Conservation (phyloP, 1,140 invertebrate genomes). For the Hyphantria cunea region DNA sequence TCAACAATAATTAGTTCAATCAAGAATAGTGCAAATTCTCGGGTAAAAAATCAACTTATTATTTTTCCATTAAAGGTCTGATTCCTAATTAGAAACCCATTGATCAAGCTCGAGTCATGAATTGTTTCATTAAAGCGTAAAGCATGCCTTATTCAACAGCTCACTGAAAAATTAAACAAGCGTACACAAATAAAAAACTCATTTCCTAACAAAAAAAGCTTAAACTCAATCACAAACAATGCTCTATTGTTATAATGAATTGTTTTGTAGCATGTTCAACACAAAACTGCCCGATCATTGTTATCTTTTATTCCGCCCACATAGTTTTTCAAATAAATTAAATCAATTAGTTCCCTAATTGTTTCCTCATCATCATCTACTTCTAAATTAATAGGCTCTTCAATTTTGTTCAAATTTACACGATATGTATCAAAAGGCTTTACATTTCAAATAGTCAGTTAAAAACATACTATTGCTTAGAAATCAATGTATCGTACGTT, state of each 20-base stretch:
- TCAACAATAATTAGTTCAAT: neutral
- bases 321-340: conserved; percentile 43
- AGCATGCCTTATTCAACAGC: conserved; percentile 44
- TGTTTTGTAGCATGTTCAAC: conserved; percentile 56
- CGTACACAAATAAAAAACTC: conserved; percentile 50
- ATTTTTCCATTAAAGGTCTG: neutral
- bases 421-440: no score
- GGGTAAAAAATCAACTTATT: neutral
- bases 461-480: conserved; percentile 43
- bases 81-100: conserved; percentile 29
- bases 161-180: conserved; percentile 44
- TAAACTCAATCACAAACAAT: conserved; percentile 66
- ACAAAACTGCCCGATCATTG: conserved; percentile 55
- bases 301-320: conserved; percentile 58
- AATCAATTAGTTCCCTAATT: conserved; percentile 40
- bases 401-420: no score
- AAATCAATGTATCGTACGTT: conserved; percentile 60
- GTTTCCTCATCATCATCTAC: conserved; percentile 24
- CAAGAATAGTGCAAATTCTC: neutral
- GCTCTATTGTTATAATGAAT: conserved; percentile 67
- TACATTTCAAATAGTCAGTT: no score
- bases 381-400: neutral
- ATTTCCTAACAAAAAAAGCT: conserved; percentile 53
- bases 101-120: conserved; percentile 40
- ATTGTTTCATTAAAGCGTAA: conserved; percentile 39